phyloP scores from a whole-genome alignment of 1,140 invertebrate genomes.

The Acyrthosiphon pisum region DNA sequence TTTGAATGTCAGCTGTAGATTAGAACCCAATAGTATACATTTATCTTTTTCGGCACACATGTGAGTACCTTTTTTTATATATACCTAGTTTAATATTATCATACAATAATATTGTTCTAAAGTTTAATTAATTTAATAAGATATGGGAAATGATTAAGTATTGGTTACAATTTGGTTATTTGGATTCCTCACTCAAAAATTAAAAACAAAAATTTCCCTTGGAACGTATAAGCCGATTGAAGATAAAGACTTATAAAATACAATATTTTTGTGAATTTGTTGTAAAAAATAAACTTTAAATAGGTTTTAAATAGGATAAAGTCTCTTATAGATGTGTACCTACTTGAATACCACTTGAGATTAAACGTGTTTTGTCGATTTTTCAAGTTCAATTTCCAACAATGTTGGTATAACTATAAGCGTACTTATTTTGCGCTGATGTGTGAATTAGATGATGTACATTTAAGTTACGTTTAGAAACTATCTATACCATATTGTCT shows the following conservation, averaged over 20 bases:
- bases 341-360: neutral
- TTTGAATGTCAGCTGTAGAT: too few species aligned
- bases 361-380: neutral
- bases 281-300: neutral
- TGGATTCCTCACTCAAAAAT: neutral
- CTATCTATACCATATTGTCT: neutral
- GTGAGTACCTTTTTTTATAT: too few species aligned
- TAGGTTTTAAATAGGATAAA: neutral
- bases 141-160: too few species aligned
- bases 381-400: neutral
- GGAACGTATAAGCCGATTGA: neutral
- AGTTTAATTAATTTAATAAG: too few species aligned
- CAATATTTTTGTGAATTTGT: neutral
- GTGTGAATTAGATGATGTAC: neutral
- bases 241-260: neutral
- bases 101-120: too few species aligned
- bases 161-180: too few species aligned
- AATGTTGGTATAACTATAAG: too few species aligned
- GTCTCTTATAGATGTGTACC: neutral
- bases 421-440: too few species aligned
- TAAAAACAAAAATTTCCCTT: neutral
- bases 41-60: too few species aligned
- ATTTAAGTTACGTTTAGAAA: neutral
- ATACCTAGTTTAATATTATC: too few species aligned
- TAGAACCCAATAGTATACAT: too few species aligned